A percentile compares a stretch with the other conserved stretches of the same genome.
These are phyloP conservation scores for Aurelia sp. DNA, from an alignment of 30 jellyfish, hydroid and myxozoan species.

Conservation along the genomic window DNA sequence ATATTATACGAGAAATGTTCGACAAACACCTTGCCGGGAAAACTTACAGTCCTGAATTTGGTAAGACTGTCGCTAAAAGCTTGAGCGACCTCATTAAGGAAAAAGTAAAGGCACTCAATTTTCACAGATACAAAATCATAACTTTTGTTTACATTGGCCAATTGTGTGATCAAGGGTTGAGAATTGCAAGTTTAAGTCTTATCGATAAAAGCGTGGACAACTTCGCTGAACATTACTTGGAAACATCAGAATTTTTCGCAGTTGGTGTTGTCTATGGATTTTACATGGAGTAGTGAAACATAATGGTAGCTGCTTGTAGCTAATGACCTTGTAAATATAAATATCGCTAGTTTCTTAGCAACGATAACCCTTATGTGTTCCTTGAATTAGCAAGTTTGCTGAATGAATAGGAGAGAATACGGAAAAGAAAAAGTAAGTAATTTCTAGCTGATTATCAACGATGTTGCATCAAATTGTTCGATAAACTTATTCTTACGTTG, in stretches of 20 bases:
- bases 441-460: too few relatives aligned
- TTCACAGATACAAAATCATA: slow-evolving; percentile 47
- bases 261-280: slow-evolving; percentile 70
- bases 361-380: too few relatives aligned
- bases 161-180: slow-evolving; percentile 49
- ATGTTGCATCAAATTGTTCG: too few relatives aligned
- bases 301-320: not conserved
- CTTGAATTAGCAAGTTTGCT: too few relatives aligned
- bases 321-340: too few relatives aligned
- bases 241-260: slow-evolving; percentile 51
- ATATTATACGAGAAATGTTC: slow-evolving; percentile 42
- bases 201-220: slow-evolving; percentile 40
- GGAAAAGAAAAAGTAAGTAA: too few relatives aligned
- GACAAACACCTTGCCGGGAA: slow-evolving; percentile 46
- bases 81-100: slow-evolving; percentile 58
- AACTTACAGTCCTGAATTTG: slow-evolving; percentile 23
- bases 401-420: too few relatives aligned
- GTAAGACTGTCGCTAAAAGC: slow-evolving; percentile 32
- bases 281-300: slow-evolving; percentile 34
- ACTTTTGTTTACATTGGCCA: slow-evolving; percentile 75
- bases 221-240: slow-evolving; percentile 41
- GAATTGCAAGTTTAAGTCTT: slow-evolving; percentile 62
- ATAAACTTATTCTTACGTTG: too few relatives aligned
- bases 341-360: too few relatives aligned
- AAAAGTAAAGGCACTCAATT: slow-evolving; percentile 58